phyloP scores from a whole-genome alignment of 2,888 invertebrate species.

The Dysmachus trigonus region DNA sequence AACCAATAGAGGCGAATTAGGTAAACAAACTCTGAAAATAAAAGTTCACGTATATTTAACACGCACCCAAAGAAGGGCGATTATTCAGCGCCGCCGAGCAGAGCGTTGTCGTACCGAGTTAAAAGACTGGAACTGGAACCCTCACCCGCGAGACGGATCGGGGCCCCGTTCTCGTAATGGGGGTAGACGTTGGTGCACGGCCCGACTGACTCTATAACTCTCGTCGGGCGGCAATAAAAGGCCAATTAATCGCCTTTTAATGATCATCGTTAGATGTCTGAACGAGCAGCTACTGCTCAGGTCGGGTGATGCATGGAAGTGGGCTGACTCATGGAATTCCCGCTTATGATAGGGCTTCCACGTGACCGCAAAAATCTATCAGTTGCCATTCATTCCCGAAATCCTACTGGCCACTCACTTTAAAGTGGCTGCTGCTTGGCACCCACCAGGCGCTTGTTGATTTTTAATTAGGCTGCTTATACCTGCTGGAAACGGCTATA shows the following conservation, averaged over 20 bases:
- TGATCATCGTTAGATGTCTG: constrained; percentile 27
- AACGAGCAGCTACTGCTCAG: neutral
- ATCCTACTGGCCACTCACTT: neutral
- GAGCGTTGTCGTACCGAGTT: constrained; percentile 5
- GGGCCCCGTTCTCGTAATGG: neutral
- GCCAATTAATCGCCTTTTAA: constrained; percentile 39
- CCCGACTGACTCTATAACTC: constrained; percentile 17
- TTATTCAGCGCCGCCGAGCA: constrained; percentile 7
- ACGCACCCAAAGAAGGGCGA: constrained; percentile 29
- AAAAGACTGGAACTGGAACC: neutral
- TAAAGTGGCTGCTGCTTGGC: neutral
- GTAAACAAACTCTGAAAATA: constrained; percentile 42
- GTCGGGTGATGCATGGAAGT: neutral
- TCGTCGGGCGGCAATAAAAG: constrained; percentile 28
- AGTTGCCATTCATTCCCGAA: neutral
- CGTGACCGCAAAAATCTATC: constrained; percentile 15
- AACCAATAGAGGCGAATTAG: constrained; percentile 35
- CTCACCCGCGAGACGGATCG: neutral
- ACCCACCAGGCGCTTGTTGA: constrained; percentile 2
- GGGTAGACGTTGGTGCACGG: neutral
- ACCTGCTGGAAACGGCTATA: neutral
- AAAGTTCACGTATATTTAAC: constrained; percentile 38
- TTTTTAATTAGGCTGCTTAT: constrained; percentile 33
- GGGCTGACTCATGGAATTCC: neutral
- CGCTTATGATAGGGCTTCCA: neutral